phyloP scores from a whole-genome alignment of 2,888 invertebrate genomes.

The Peribatodes rhomboidaria region DNA sequence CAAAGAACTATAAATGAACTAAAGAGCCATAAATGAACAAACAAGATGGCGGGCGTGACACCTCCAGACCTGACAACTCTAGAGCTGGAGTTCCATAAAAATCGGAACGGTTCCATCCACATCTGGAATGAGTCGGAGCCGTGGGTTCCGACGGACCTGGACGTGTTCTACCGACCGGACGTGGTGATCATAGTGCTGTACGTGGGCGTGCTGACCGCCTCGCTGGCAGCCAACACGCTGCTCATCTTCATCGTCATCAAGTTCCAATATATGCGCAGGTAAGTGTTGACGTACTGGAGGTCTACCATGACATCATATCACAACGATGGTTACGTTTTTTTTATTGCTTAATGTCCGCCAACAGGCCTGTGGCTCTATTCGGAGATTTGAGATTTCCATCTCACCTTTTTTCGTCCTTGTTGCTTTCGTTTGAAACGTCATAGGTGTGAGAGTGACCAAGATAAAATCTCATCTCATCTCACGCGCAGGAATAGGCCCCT shows the following conservation, averaged over 20 bases:
- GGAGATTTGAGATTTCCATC: no score
- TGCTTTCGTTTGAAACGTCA: no score
- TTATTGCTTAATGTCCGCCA: no score
- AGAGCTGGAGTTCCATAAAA: conserved; percentile 18
- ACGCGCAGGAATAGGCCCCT: no score
- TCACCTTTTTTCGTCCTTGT: no score
- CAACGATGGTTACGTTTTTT: not conserved
- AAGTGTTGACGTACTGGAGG: no score
- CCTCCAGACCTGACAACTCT: conserved; percentile 27
- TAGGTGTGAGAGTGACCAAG: no score
- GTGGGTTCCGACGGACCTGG: conserved; percentile 66
- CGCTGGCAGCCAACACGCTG: conserved; percentile 88
- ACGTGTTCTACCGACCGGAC: conserved; percentile 77
- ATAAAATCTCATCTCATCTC: no score
- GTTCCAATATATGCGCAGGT: conserved; percentile 91
- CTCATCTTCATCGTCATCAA: conserved; percentile 90
- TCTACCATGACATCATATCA: not conserved
- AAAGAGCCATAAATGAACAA: conserved; percentile 3
- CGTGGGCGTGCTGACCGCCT: conserved; percentile 88
- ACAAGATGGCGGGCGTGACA: conserved; percentile 26
- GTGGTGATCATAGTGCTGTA: conserved; percentile 88
- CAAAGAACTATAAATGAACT: no score
- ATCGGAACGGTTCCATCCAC: conserved; percentile 51
- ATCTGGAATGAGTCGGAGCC: conserved; percentile 64
- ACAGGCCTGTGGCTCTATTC: no score